Evolutionary conservation across 2,797 vertebrate species (phyloP).

Genomic region (Myioborus miniatus): DNA sequence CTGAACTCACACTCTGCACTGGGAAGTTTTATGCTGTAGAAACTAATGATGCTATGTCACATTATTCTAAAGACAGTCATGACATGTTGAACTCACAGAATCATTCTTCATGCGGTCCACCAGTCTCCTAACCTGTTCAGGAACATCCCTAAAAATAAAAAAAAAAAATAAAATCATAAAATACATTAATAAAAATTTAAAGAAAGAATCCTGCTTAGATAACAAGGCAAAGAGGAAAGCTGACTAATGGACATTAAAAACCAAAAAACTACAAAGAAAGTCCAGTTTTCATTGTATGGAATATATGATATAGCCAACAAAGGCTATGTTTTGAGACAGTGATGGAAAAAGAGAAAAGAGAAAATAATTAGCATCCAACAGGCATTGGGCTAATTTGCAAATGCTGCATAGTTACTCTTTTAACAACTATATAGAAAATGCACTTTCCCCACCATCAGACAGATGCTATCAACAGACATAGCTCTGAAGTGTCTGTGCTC

Average conservation of each 20-base stretch:
- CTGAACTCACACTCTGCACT: neutral
- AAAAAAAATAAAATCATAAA: neutral
- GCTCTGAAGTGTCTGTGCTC: neutral
- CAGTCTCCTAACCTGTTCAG: constrained; percentile 60
- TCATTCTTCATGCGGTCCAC: constrained; percentile 70
- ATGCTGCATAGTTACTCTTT: neutral
- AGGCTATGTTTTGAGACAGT: neutral
- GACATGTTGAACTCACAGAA: constrained; percentile 56
- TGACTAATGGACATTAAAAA: neutral
- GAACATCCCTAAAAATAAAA: constrained; percentile 63
- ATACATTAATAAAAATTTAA: neutral
- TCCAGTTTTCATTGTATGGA: neutral
- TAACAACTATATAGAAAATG: neutral
- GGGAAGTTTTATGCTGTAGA: neutral
- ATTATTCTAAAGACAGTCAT: neutral
- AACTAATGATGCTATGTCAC: neutral
- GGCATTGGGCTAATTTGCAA: neutral
- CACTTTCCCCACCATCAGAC: neutral
- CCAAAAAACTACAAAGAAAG: neutral
- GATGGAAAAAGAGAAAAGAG: neutral
- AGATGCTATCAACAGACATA: neutral
- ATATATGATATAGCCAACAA: neutral
- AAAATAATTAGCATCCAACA: neutral
- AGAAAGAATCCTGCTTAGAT: neutral
- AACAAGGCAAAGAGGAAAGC: neutral